These are phyloP conservation scores for Oegoconia quadripuncta DNA, from an alignment of 2,888 invertebrate species.

Conservation along the genomic window DNA sequence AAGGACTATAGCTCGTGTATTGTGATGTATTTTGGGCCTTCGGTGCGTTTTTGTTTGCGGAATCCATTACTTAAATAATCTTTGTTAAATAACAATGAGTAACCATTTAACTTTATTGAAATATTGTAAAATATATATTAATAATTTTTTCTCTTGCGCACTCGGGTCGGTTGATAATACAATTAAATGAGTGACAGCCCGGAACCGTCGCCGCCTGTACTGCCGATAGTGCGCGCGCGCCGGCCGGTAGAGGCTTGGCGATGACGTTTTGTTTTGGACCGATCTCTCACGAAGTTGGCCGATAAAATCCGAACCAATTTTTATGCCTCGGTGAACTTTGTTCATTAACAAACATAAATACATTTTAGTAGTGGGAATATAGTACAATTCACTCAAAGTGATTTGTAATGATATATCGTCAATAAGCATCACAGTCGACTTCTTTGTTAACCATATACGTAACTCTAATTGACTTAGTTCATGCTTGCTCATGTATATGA, in stretches of 20 bases:
- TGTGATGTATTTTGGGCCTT: conserved; percentile 43
- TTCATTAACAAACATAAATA: conserved; percentile 19
- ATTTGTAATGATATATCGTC: too few relatives aligned
- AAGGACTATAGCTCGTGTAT: conserved; percentile 53
- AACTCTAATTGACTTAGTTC: too few relatives aligned
- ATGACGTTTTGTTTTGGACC: conserved; percentile 59
- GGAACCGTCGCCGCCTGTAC: conserved; percentile 15
- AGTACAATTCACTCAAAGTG: too few relatives aligned
- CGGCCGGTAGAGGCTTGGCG: conserved; percentile 15
- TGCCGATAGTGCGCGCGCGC: conserved; percentile 26
- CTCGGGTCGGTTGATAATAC: conserved; percentile 47
- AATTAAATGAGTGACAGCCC: conserved; percentile 53
- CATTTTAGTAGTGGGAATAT: too few relatives aligned
- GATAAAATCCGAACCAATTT: conserved; percentile 54
- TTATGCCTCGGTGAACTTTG: conserved; percentile 53
- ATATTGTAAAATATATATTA: not conserved
- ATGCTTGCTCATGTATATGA: too few relatives aligned
- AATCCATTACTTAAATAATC: conserved; percentile 46
- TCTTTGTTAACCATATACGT: too few relatives aligned
- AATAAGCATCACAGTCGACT: too few relatives aligned
- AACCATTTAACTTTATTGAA: conserved; percentile 10
- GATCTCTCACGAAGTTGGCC: conserved; percentile 49
- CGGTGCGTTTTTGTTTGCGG: conserved; percentile 43
- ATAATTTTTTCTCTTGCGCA: conserved; percentile 36
- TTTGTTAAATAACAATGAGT: too few relatives aligned